phyloP scores from a whole-genome alignment of 2,113 vertebrate genomes.

The Onychorhynchus coronatus region DNA sequence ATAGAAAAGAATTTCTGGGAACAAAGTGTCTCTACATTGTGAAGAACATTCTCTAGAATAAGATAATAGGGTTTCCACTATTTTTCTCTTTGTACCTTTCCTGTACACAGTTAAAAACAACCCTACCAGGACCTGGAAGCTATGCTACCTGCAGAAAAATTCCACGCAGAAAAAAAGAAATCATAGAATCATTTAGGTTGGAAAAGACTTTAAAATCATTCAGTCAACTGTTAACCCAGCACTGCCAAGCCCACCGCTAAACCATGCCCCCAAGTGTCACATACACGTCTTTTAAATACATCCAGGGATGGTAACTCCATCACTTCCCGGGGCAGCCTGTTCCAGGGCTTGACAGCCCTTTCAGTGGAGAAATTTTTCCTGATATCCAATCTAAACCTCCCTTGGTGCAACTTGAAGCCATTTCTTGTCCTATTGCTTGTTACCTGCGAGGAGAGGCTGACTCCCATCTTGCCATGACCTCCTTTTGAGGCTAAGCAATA shows the following conservation, averaged over 20 bases:
- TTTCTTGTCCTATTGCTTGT: neutral
- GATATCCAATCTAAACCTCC: neutral
- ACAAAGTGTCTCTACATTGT: neutral
- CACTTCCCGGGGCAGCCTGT: neutral
- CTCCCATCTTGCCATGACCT: too few species aligned
- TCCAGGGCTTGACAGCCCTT: neutral
- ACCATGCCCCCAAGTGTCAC: neutral
- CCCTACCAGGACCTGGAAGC: neutral
- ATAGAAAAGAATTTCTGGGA: neutral
- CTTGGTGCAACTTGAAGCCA: neutral
- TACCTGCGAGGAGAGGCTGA: neutral
- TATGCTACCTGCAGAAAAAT: neutral
- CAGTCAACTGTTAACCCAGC: neutral
- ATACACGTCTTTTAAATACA: neutral
- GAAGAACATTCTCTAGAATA: neutral
- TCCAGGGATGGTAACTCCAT: neutral
- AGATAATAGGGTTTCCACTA: neutral
- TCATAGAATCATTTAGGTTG: neutral
- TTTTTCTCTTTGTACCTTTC: neutral
- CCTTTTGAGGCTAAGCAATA: fast-evolving
- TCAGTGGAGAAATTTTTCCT: neutral
- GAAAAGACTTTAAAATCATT: neutral
- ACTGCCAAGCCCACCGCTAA: neutral
- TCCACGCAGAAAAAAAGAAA: neutral
- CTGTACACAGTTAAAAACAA: neutral